These are phyloP conservation scores for Drosophila siamana DNA, from an alignment of 2,888 invertebrate genomes.

Conservation along the genomic window DNA sequence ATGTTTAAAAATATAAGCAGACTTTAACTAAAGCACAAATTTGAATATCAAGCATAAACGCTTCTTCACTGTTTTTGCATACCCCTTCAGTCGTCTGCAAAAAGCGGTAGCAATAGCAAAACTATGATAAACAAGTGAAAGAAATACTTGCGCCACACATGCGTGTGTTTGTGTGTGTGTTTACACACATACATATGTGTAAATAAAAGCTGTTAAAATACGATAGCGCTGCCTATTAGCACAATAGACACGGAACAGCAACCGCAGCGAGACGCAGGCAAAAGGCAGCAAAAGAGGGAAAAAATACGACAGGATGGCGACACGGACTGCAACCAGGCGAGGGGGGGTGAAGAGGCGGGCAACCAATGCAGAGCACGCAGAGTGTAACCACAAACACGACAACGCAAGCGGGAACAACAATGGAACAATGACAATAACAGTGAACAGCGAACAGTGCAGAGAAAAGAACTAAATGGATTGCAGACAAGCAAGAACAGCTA, in stretches of 20 bases:
- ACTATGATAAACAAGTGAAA: conserved; percentile 54
- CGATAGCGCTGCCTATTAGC: conserved; percentile 81
- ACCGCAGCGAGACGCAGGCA: conserved; percentile 63
- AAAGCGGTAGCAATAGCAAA: conserved; percentile 29
- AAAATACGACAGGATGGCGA: conserved; percentile 31
- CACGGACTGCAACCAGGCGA: background rate
- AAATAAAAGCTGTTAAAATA: conserved; percentile 82
- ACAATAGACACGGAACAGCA: conserved; percentile 69
- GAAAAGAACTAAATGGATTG: conserved; percentile 22
- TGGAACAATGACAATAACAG: conserved; percentile 64
- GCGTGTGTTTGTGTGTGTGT: conserved; percentile 18
- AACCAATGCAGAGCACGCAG: conserved; percentile 65
- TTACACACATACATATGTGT: conserved; percentile 51
- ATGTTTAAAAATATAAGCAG: no score
- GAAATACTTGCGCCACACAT: conserved; percentile 47
- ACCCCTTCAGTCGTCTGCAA: background rate
- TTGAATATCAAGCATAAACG: no score
- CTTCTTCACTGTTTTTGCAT: background rate
- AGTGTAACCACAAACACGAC: conserved; percentile 80
- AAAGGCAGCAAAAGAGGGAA: conserved; percentile 46
- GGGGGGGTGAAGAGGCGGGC: conserved; percentile 22
- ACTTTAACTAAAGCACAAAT: no score
- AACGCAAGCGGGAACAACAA: conserved; percentile 67
- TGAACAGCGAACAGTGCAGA: conserved; percentile 48
- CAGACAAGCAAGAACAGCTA: background rate